These are phyloP conservation scores for Ficedula albicollis DNA, from an alignment of 2,797 vertebrate genomes.

Conservation along the genomic window DNA sequence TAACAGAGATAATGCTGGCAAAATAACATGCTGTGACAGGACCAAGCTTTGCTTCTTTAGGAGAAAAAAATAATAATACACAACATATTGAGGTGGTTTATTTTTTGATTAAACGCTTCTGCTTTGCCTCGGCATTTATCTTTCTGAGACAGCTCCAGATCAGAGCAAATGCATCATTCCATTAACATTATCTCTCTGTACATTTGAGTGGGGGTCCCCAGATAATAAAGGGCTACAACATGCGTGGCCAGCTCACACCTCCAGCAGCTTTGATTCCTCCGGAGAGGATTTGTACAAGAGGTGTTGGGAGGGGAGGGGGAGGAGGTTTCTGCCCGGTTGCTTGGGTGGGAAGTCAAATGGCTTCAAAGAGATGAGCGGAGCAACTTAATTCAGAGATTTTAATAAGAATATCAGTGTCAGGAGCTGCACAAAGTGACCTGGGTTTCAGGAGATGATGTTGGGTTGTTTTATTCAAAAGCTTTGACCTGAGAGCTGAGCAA, in stretches of 20 bases:
- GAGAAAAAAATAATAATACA: background rate
- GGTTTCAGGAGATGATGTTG: background rate
- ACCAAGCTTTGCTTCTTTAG: slow-evolving; percentile 15
- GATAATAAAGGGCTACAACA: slow-evolving; percentile 33
- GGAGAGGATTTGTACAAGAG: slow-evolving; percentile 14
- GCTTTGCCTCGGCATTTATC: slow-evolving; percentile 64
- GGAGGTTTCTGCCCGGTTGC: background rate
- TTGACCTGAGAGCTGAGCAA: background rate
- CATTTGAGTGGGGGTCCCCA: slow-evolving; percentile 35
- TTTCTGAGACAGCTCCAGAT: slow-evolving; percentile 57
- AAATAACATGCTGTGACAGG: slow-evolving; percentile 41
- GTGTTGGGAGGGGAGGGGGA: background rate
- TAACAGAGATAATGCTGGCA: slow-evolving; percentile 44
- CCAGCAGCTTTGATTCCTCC: slow-evolving; percentile 18
- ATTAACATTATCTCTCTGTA: slow-evolving; percentile 70
- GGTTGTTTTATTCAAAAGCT: background rate
- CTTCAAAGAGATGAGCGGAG: background rate
- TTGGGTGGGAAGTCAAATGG: slow-evolving; percentile 42
- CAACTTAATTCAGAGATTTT: background rate
- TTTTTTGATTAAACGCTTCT: slow-evolving; percentile 68
- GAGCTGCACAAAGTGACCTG: background rate
- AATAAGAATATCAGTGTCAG: background rate
- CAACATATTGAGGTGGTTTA: slow-evolving; percentile 48
- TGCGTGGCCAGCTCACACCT: slow-evolving; percentile 13
- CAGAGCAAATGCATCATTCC: slow-evolving; percentile 60